A percentile compares a stretch with the other conserved stretches of the same genome.
Evolutionary conservation across 2,888 invertebrate species (phyloP).

Genomic region (Lepidochitona cinerea): DNA sequence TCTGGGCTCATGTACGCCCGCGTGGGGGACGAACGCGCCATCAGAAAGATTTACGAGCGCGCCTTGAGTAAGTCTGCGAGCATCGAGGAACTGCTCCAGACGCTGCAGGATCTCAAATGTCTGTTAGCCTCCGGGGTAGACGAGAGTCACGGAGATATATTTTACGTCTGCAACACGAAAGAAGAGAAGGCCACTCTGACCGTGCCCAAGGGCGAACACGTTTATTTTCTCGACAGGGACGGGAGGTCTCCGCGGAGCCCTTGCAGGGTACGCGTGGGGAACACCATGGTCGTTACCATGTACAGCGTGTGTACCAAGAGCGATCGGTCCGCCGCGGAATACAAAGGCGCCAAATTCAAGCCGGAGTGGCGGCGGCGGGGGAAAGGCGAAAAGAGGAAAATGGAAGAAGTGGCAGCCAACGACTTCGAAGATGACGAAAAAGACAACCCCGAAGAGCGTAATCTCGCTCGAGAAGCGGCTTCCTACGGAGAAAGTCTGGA

Average conservation of each 20-base stretch:
- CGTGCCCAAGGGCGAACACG: background rate
- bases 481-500: background rate
- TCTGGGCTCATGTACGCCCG: background rate
- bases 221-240: background rate
- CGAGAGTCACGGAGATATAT: background rate
- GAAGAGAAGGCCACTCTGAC: background rate
- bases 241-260: background rate
- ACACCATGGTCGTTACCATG: background rate
- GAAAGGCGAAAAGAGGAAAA: background rate
- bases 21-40: background rate
- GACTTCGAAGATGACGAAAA: background rate
- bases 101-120: background rate
- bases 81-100: background rate
- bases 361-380: background rate
- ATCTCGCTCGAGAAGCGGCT: background rate
- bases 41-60: background rate
- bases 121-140: background rate
- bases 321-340: background rate
- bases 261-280: background rate
- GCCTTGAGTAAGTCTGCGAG: background rate
- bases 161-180: background rate
- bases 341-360: background rate
- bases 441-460: background rate
- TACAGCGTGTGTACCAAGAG: background rate
- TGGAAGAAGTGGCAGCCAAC: background rate